Evolutionary conservation across 2,888 invertebrate species (phyloP).

Genomic region (Antheraea assamensis): DNA sequence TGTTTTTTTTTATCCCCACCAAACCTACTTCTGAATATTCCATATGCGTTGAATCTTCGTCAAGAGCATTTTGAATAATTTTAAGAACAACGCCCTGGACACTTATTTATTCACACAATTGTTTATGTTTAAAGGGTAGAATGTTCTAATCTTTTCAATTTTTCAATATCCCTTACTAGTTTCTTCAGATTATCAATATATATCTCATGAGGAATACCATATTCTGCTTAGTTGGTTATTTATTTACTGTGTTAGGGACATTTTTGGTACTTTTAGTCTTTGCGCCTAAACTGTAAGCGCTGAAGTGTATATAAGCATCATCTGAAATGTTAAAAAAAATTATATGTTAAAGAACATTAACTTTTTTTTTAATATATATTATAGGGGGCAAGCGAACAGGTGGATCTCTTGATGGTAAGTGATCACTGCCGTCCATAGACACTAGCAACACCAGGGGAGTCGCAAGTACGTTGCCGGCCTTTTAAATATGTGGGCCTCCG

Average conservation of each 20-base stretch:
- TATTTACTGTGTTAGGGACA: conserved; percentile 23
- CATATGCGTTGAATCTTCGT: background rate
- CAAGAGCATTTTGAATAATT: conserved; percentile 16
- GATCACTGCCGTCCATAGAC: too few relatives aligned
- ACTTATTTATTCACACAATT: conserved; percentile 15
- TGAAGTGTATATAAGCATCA: background rate
- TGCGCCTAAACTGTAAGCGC: background rate
- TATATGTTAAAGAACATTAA: too few relatives aligned
- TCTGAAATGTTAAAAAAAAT: background rate
- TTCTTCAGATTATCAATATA: conserved; percentile 26
- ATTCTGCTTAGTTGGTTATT: conserved; percentile 40
- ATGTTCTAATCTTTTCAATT: conserved; percentile 30
- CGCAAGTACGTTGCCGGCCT: too few relatives aligned
- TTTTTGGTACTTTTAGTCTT: background rate
- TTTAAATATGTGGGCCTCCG: too few relatives aligned
- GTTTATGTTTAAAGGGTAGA: conserved; percentile 39
- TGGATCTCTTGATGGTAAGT: too few relatives aligned
- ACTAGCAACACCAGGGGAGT: too few relatives aligned
- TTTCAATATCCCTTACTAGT: conserved; percentile 33
- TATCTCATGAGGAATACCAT: conserved; percentile 34
- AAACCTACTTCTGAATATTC: background rate
- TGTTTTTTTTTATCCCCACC: background rate
- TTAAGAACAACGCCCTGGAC: conserved; percentile 1
- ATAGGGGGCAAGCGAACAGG: too few relatives aligned
- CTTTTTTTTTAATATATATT: too few relatives aligned